Base-by-base conservation (phyloP, 2,113 vertebrate species). In the Callopanchax toddi region DNA sequence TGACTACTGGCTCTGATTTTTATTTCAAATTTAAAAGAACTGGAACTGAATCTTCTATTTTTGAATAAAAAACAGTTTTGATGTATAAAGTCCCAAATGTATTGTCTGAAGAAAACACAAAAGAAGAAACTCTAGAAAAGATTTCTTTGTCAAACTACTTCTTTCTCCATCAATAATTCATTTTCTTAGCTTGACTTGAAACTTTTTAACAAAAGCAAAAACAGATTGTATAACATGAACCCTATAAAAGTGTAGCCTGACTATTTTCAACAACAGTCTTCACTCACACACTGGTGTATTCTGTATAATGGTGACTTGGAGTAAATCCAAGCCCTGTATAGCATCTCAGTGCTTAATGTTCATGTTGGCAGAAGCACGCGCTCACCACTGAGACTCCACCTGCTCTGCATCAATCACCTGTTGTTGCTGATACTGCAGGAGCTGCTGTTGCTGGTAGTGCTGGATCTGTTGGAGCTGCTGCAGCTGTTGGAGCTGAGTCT, bases 361-460 rank as follows among this genome's bases (percentile, higher is more conserved):
- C 36, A n/a, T 44, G 26, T 26, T 34, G 39, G 39, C 34, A 46
- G 50, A 48, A 10, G n/a, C 50, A 32, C 22, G n/a, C 37, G 21
- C 32, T 25, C 49, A 48, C n/a, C 29, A 22, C 37, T 65, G 56
- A 43, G 17, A 48, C 54, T 63, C 56, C 64, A 82, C 69, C 44
- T 50, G 57, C 60, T 56, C 43, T 9, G 50, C 8, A 22, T 66
- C 55, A 23, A 20, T 79, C 71, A 90, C 90, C 91, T 92, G 91
- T 76, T 92, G 92, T 46, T 93, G 92, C 78, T 93, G 92, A 84
- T 93, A 93, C 81, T 93, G 91, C 83, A 92, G 79, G 17, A 93
- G 87, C 82, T 93, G 92, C 71, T 93, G 92, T 74, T 92, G 91
- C 90, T 93, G 92, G 90, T 91, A 92, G 79, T 92, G 91, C 82